Evolutionary conservation across 1,140 invertebrate species (phyloP), one percentile per base, ranked within the genome.

Genomic region (Diprion similis): DNA sequence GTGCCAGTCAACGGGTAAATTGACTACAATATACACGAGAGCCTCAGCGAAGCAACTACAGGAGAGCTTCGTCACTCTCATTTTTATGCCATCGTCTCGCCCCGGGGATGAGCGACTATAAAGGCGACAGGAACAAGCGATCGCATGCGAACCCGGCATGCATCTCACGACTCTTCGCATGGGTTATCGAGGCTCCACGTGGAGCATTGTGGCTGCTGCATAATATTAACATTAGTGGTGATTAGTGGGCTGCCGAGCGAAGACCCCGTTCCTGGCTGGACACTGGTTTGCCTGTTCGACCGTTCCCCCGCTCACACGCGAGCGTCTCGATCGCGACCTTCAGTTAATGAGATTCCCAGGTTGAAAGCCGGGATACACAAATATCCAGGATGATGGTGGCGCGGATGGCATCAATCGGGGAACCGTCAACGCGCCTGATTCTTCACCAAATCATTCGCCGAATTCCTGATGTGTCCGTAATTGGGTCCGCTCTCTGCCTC

Each of bases 181-280:
- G 80, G 82, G 81, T 86, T 82, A 85, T 84, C 79, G 78, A 74
- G 76, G 77, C 80, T 84, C 80, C 78, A 81, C 80, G 80, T 81
- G 83, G 80, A 80, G 80, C 79, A 86, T 86, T 86, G 83, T 86
- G 80, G 78, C 78, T 74, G 78, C 83, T 84, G 84, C 82, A 86
- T 86, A 85, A 86, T 86, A 85, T 86, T 86, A 86, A 84, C 84
- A 85, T 86, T 86, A 85, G 79, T 76, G 79, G 80, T 86, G 84
- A 86, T 86, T 86, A 86, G 84, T 86, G 83, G 79, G 80, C 78
- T 80, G 81, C 81, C 66, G 77, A 78, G 72, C 51, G 51, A 59
- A 11, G 51, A 59, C 74, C 72, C 77, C 73, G 77, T 79, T 80
- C 75, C 77, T 73, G 74, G 66, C 77, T 73, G 74, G 66, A 79